Conservation (phyloP, 2,888 invertebrate genomes). For the Conops quadrifasciatus region DNA sequence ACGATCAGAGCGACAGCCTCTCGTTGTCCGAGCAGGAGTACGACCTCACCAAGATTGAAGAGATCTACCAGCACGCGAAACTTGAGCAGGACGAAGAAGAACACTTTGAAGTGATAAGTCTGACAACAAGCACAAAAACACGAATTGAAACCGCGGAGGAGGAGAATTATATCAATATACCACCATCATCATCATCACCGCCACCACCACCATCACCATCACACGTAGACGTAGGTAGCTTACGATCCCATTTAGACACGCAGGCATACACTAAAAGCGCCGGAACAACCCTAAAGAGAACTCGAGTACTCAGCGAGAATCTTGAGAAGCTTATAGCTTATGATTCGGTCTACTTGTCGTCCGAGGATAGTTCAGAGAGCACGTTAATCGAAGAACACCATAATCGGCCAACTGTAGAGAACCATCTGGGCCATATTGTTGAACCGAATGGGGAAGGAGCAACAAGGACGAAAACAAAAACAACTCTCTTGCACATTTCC, state of each 20-base stretch:
- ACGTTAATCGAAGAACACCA: slow-evolving; percentile 57
- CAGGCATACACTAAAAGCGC: slow-evolving; percentile 37
- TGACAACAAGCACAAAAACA: slow-evolving; percentile 57
- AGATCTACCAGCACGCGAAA: slow-evolving; percentile 55
- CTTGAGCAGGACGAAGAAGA: slow-evolving; percentile 48
- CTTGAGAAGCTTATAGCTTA: slow-evolving; percentile 62
- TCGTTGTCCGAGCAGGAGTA: slow-evolving; percentile 62
- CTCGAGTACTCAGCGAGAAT: slow-evolving; percentile 47
- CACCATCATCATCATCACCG: no score
- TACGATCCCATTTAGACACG: not conserved
- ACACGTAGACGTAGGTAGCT: not conserved
- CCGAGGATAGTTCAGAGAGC: slow-evolving; percentile 63
- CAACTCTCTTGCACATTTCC: slow-evolving; percentile 59
- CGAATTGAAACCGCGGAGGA: slow-evolving; percentile 56
- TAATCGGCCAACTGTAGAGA: slow-evolving; percentile 51
- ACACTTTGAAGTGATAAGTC: slow-evolving; percentile 58
- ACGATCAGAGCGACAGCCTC: slow-evolving; percentile 61
- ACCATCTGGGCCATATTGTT: not conserved
- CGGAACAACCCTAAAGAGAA: slow-evolving; percentile 48
- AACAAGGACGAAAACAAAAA: slow-evolving; percentile 48
- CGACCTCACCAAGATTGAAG: slow-evolving; percentile 59
- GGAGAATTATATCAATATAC: slow-evolving; percentile 35
- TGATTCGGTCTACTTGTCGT: slow-evolving; percentile 64
- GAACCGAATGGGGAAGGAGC: slow-evolving; percentile 29
- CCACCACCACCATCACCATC: no score